These are phyloP conservation scores for Propithecus deckenii DNA, from an alignment of 2,797 vertebrate genomes.

Conservation along the genomic window DNA sequence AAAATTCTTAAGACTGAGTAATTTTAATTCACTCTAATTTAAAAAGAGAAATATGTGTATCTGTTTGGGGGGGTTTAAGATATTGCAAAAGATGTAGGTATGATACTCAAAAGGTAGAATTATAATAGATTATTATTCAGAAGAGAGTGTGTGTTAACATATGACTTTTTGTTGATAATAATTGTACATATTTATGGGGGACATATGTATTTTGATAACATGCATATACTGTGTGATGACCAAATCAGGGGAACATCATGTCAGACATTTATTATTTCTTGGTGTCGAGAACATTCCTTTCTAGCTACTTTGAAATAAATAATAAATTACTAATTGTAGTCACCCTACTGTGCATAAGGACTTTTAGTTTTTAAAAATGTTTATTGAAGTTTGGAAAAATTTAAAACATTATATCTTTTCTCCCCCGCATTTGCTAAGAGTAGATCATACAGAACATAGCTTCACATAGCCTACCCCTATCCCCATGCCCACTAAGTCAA, in stretches of 20 bases:
- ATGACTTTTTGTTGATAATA: not conserved
- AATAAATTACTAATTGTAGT: too few relatives aligned
- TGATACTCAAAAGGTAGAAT: not conserved
- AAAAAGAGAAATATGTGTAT: not conserved
- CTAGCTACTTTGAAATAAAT: too few relatives aligned
- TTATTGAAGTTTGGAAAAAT: not conserved
- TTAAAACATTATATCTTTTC: not conserved
- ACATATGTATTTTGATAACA: too few relatives aligned
- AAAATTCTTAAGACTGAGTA: not conserved
- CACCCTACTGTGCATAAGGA: not conserved
- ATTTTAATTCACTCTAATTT: not conserved
- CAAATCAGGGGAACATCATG: too few relatives aligned
- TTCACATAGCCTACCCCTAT: not conserved
- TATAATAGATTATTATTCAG: not conserved
- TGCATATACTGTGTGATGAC: too few relatives aligned
- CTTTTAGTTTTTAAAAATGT: not conserved
- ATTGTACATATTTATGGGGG: not conserved
- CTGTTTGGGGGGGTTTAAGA: not conserved
- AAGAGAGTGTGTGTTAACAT: not conserved
- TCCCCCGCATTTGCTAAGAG: not conserved
- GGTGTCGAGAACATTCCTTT: too few relatives aligned
- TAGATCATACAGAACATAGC: not conserved
- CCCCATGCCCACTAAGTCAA: too few relatives aligned
- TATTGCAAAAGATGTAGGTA: not conserved
- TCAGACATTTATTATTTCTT: too few relatives aligned